Base-by-base conservation (phyloP, 2,113 vertebrate species). In the Peromyscus polionotus region DNA sequence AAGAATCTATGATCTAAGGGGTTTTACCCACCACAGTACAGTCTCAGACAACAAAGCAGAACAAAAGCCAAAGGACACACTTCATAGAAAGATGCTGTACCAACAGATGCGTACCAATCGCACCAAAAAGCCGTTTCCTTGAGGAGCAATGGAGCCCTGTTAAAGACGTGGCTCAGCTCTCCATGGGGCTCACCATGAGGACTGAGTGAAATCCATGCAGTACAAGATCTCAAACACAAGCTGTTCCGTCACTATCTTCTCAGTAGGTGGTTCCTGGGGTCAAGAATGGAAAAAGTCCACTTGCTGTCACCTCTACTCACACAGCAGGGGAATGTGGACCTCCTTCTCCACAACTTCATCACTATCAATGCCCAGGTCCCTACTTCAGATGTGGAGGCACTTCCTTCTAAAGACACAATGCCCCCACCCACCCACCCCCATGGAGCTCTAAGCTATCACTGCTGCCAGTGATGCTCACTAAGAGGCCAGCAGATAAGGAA, bases 401-500 rank as follows among this genome's bases (percentile, higher is more conserved):
- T 65, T 76, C 67, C 26, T 51, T 11, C 42, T 17, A 42, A 3
- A 20, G n/a, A 91, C 26, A 39, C 24, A 42, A 11, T n/a, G 45
- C 45, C 6, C 45, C 4, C 45, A n/a, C 45, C 45, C 45, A 33
- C 28, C 31, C 48, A 31, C 1, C 67, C 22, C 31, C 31, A 31
- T 31, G 16, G 54, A 59, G 48, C 70, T 33, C 42, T 36, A 36
- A 80, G n/a, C 68, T 28, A 22, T 22, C 13, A 48, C 28, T 89
- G 19, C 48, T n/a, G 13, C 33, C 72, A 61, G 72, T 89, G 24
- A 13, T 22, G 36, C 72, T 42, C 57, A 17, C 36, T 36, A 68
- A 84, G 45, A 85, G 70, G 51, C 67, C 24, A 94, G 13, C 33
- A 90, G 39, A 42, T 48, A 91, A 96, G 48, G 67, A 88, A 88